phyloP scores from a whole-genome alignment of 2,113 vertebrate species.

The Alethe diademata region DNA sequence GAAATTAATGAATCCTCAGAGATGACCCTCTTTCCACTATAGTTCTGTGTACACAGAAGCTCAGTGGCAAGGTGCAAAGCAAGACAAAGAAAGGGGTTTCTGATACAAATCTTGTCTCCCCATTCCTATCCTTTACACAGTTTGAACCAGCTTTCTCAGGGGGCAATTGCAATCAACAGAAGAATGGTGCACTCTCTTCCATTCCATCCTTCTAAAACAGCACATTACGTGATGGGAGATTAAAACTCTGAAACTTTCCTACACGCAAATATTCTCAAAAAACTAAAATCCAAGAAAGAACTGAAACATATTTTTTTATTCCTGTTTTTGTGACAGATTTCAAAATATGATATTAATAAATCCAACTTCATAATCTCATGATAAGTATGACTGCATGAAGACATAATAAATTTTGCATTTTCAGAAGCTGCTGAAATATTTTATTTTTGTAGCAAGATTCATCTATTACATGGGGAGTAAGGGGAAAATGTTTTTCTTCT shows the following conservation, averaged over 20 bases:
- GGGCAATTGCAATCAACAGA: background rate
- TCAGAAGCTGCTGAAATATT: conserved; percentile 34
- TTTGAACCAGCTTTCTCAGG: background rate
- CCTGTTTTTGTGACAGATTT: conserved; percentile 64
- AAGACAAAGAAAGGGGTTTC: background rate
- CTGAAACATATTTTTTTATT: conserved; percentile 50
- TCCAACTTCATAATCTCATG: conserved; percentile 71
- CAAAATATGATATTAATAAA: conserved; percentile 74
- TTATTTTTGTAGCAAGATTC: conserved; percentile 35
- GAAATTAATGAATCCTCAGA: background rate
- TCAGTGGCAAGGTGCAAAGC: background rate
- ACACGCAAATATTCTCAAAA: background rate
- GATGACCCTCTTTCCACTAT: background rate
- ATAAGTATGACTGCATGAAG: conserved; percentile 51
- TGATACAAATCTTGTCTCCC: background rate
- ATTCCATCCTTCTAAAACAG: background rate
- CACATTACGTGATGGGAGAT: background rate
- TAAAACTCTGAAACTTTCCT: conserved; percentile 4
- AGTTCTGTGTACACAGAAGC: background rate
- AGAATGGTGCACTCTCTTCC: background rate
- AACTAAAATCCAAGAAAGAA: conserved; percentile 37
- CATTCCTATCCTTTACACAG: background rate
- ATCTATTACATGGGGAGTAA: background rate
- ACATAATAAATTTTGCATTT: conserved; percentile 63
- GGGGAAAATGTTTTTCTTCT: background rate